Base-by-base conservation (phyloP, 2,113 vertebrate species). In the Eclectus roratus region DNA sequence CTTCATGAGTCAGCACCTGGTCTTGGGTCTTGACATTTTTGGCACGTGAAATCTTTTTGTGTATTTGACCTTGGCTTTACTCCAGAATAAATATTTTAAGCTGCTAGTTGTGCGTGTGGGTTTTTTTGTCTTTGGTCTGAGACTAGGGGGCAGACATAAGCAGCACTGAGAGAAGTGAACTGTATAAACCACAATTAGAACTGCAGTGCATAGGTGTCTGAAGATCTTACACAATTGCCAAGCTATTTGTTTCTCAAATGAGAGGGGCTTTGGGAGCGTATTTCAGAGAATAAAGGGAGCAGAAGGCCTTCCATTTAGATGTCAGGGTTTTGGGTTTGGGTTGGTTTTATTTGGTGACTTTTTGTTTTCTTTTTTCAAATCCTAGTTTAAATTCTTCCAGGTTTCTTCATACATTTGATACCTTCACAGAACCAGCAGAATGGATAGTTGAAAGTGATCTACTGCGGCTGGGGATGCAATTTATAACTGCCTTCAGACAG, bases 131-230 rank as follows among this genome's bases (percentile, higher is more conserved):
- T 93, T 94, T n/a, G 1, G 73, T 84, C 55, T 95, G 96, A 89
- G 90, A 80, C 73, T 86, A 91, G 91, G 72, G 85, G 94, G 76
- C 92, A 93, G 91, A 80, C 94, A 88, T 82, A 95, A 95, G 60
- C 88, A 96, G 88, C 79, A 41, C 15, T 60, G 85, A 68, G 86
- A 93, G 91, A 97, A 96, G 72, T 85, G 91, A 96, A 95, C 79
- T 96, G 90, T 96, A 93, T 95, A 96, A 96, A 93, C 81, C 89
- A 95, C 96, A 97, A 94, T 95, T 96, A 96, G 88, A 93, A 96
- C 87, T 91, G 89, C 86, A 73, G 79, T 95, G 72, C 95, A 94
- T 93, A 97, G 91, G 95, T 95, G 95, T 93, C 81, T 89, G 84
- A 95, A 84, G 79, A 76, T 95, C 79, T 85, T 87, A 82, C 4